phyloP scores from a whole-genome alignment of 2,888 invertebrate species.

The Platerodrilus igneus region DNA sequence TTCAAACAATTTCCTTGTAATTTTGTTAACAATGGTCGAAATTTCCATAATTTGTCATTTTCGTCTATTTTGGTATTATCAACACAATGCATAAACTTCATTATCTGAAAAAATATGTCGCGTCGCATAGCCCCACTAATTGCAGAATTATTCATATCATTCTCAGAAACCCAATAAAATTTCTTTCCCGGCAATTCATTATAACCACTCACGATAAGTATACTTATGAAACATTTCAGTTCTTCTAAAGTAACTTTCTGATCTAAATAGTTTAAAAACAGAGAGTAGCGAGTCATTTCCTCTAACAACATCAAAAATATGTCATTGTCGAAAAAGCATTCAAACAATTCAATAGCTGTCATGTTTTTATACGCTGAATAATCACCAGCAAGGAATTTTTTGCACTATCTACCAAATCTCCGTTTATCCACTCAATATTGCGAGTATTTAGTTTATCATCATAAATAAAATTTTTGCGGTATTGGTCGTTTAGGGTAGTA shows the following conservation, averaged over 20 bases:
- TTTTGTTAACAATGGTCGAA: slow-evolving; percentile 27
- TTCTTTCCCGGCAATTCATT: too few relatives aligned
- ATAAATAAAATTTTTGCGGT: too few relatives aligned
- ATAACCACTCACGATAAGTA: slow-evolving; percentile 3
- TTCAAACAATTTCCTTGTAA: slow-evolving; percentile 18
- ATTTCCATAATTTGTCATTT: slow-evolving; percentile 31
- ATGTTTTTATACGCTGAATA: too few relatives aligned
- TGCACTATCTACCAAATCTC: too few relatives aligned
- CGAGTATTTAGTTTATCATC: too few relatives aligned
- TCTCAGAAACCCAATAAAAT: slow-evolving; percentile 19
- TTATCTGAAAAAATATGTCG: slow-evolving; percentile 23
- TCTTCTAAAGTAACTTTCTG: too few relatives aligned
- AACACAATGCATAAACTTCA: slow-evolving; percentile 23
- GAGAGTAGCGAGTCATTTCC: not conserved
- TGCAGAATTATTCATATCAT: slow-evolving; percentile 20
- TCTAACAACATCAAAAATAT: not conserved
- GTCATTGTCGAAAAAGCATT: not conserved
- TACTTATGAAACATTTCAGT: slow-evolving; percentile 2
- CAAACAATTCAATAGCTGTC: not conserved
- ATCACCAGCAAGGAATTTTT: too few relatives aligned
- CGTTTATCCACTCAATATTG: too few relatives aligned
- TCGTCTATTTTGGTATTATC: slow-evolving; percentile 20
- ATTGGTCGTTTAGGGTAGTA: too few relatives aligned
- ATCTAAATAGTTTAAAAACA: not conserved
- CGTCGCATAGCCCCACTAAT: slow-evolving; percentile 23